Base-by-base conservation (phyloP, 2,797 vertebrate genomes). In the Amniataba percoides region DNA sequence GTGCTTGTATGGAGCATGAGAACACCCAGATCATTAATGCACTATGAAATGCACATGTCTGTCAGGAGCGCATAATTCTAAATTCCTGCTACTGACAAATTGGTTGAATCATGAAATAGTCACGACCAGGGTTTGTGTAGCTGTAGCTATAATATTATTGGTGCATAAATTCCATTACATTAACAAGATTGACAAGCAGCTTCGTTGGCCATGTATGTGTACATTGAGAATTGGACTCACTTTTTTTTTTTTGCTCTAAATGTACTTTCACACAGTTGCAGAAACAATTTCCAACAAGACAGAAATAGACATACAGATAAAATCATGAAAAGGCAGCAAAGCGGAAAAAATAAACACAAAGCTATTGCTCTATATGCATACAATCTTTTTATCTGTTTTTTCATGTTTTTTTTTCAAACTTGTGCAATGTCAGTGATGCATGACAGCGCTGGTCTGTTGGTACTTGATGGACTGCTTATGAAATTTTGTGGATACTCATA, bases 11-110 rank as follows among this genome's bases (percentile, higher is more conserved):
- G 34, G 7, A 51, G 18, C 5, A 56, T 5, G 0, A 45, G 49
- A 57, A 58, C 64, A 65, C 2, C 60, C 16, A 56, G 7, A 40
- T 64, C 21, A 63, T 63, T 49, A 60, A 31, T 43, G 43, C 18
- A 21, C 19, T 19, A 10, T 45, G 40, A 43, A 45, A 45, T 46
- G 25, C 16, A 21, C 39, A 10, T 13, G 13, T 25, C 21, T 42
- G 10, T 4, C 27, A 19, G 15, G 15, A 42, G 23, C 16, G 23
- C 14, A 31, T 62, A 49, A 36, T 25, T 67, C 11, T 31, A 10
- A 4, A 55, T 70, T 49, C 53, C 31, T 75, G 15, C 46, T 18
- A 57, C 5, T 36, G 16, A 43, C 34, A 57, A 5, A 61, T 31
- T 14, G 31, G 5, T 27, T 31, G 5, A 58, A 64, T 59, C 3